A percentile compares a stretch with the other conserved stretches of the same genome.
These are phyloP conservation scores for Lordiphosa fenestrarum DNA, from an alignment of 2,888 invertebrate genomes.

Conservation along the genomic window DNA sequence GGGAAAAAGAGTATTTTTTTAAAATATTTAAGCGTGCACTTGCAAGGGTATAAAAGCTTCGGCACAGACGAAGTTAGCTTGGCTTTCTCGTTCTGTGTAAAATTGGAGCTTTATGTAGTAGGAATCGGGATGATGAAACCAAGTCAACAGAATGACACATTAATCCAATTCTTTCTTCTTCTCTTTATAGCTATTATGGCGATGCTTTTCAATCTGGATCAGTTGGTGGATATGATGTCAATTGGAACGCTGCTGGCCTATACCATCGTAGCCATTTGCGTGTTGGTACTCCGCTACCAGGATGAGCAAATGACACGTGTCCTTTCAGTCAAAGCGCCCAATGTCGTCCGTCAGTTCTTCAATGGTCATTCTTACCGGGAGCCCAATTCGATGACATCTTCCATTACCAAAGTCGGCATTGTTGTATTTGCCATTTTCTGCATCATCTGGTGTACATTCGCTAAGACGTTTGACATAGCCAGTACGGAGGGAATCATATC, in stretches of 20 bases:
- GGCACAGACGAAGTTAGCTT: too few species aligned
- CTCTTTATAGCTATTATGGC: constrained; percentile 87
- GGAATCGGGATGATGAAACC: too few species aligned
- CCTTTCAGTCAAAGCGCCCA: constrained; percentile 70
- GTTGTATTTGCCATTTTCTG: constrained; percentile 82
- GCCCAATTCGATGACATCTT: constrained; percentile 84
- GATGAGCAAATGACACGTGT: constrained; percentile 74
- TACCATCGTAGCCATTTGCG: constrained; percentile 94
- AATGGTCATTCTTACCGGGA: constrained; percentile 87
- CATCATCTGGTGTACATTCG: constrained; percentile 70
- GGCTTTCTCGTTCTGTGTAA: too few species aligned
- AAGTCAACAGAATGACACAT: background rate
- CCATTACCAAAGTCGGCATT: constrained; percentile 84
- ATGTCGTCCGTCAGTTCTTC: constrained; percentile 83
- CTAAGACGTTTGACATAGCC: constrained; percentile 50
- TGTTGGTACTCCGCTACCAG: constrained; percentile 90
- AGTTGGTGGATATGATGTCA: constrained; percentile 97
- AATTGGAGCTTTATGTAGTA: too few species aligned
- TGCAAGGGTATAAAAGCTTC: too few species aligned
- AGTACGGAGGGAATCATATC: constrained; percentile 78
- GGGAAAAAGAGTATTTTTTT: too few species aligned
- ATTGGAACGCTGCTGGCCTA: constrained; percentile 95
- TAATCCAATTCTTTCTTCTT: too few species aligned
- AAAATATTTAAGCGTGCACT: too few species aligned
- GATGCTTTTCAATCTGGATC: constrained; percentile 92